phyloP scores from a whole-genome alignment of 2,888 invertebrate species.

The Acrobasis consociella region DNA sequence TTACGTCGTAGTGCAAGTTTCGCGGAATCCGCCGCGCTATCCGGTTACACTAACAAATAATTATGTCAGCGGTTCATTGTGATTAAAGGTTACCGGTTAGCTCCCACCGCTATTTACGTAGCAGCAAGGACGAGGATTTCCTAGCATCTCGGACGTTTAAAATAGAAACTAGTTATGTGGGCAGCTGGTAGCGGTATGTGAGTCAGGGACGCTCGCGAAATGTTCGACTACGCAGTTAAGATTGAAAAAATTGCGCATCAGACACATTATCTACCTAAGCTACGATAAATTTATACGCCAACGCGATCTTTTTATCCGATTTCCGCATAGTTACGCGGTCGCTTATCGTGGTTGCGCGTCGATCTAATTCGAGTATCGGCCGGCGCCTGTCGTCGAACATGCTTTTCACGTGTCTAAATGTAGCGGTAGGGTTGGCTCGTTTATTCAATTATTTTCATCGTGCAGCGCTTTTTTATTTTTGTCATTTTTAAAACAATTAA shows the following conservation, averaged over 20 bases:
- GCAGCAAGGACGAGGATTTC: constrained; percentile 56
- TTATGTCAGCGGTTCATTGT: constrained; percentile 72
- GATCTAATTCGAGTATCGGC: constrained; percentile 73
- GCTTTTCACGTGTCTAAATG: constrained; percentile 60
- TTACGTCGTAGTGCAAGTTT: constrained; percentile 61
- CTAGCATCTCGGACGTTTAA: constrained; percentile 58
- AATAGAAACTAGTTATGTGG: constrained; percentile 74
- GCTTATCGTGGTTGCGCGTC: constrained; percentile 64
- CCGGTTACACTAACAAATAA: constrained; percentile 72
- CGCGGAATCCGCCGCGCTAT: constrained; percentile 65
- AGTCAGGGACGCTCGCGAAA: constrained; percentile 65
- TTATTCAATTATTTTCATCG: constrained; percentile 23
- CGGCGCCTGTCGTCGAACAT: constrained; percentile 69
- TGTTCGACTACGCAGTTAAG: constrained; percentile 58
- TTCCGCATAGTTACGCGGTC: constrained; percentile 75
- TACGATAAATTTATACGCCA: constrained; percentile 75
- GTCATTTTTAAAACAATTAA: constrained; percentile 9
- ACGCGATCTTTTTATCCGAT: constrained; percentile 72
- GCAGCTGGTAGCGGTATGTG: constrained; percentile 59
- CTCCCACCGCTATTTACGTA: constrained; percentile 45
- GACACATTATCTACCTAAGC: constrained; percentile 64
- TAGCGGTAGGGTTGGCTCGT: constrained; percentile 53
- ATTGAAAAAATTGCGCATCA: constrained; percentile 55
- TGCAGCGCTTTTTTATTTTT: not conserved
- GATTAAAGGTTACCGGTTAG: constrained; percentile 60